Conservation (phyloP, 2,797 vertebrate genomes). For the Acanthurus lineatus region DNA sequence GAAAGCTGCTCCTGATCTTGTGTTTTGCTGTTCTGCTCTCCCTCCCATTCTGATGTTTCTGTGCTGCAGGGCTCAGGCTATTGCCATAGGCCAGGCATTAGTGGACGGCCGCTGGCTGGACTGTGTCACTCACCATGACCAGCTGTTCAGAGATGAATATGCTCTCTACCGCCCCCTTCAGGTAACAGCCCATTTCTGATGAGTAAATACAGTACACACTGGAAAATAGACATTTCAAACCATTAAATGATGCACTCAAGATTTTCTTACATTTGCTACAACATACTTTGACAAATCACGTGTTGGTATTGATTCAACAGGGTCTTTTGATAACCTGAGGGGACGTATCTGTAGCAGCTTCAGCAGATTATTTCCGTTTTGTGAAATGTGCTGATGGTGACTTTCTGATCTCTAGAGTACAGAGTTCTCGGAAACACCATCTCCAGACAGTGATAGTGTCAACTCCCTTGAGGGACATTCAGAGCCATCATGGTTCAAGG, state of each 20-base stretch:
- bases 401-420: slow-evolving; percentile 87
- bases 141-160: slow-evolving; percentile 97
- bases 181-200: slow-evolving; percentile 77
- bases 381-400: slow-evolving; percentile 23
- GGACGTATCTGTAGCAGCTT: not conserved
- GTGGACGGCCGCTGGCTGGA: slow-evolving; percentile 98
- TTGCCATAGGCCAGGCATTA: slow-evolving; percentile 96
- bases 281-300: not conserved
- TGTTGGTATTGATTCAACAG: slow-evolving; percentile 3
- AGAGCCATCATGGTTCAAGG: slow-evolving; percentile 99
- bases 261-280: not conserved
- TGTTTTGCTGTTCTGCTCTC: not conserved
- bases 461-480: slow-evolving; percentile 98
- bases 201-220: not conserved
- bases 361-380: not conserved
- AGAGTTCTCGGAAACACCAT: slow-evolving; percentile 97
- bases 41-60: not conserved
- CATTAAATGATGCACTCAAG: not conserved
- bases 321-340: not conserved
- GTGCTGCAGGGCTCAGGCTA: slow-evolving; percentile 92
- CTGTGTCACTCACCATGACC: slow-evolving; percentile 96
- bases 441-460: slow-evolving; percentile 97
- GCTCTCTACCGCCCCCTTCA: slow-evolving; percentile 96
- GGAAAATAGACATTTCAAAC: not conserved
- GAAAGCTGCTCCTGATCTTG: not conserved